phyloP scores from a whole-genome alignment of 2,797 vertebrate genomes.

The Schizopygopsis pylzovi region DNA sequence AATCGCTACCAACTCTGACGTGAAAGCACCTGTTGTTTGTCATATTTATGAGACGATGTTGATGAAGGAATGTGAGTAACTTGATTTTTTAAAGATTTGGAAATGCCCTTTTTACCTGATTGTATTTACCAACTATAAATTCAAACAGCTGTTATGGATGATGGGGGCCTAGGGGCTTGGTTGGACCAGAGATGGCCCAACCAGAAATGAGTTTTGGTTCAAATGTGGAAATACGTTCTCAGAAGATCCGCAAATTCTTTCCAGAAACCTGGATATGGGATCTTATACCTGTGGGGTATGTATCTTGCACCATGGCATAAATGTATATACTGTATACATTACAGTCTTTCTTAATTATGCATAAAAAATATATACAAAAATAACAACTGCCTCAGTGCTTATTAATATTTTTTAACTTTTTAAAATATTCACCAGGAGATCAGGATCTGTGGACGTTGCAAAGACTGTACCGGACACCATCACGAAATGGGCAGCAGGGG shows the following conservation, averaged over 20 bases:
- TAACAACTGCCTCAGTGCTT: neutral
- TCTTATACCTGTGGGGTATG: conserved; percentile 80
- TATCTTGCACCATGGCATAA: conserved; percentile 24
- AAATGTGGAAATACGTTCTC: conserved; percentile 3
- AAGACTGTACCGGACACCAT: conserved; percentile 80
- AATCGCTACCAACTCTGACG: conserved; percentile 82
- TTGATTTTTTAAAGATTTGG: neutral
- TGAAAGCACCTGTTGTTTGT: conserved; percentile 70
- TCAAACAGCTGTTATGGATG: neutral
- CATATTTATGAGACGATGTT: fast-evolving
- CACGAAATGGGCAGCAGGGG: conserved; percentile 83
- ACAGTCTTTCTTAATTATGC: neutral
- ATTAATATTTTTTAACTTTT: neutral
- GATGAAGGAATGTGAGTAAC: neutral
- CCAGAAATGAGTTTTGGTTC: fast-evolving
- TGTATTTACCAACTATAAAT: neutral
- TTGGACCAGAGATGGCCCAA: fast-evolving
- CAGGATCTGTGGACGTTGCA: conserved; percentile 61
- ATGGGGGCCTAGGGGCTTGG: fast-evolving
- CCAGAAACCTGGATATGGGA: conserved; percentile 86
- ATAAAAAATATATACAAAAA: neutral
- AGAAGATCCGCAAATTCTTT: conserved; percentile 73
- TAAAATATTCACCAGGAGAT: conserved; percentile 61
- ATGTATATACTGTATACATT: neutral
- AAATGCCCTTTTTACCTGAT: neutral